Percentiles rank a stretch among this genome's conserved stretches.
These are phyloP conservation scores for Apodemia duryi DNA, from an alignment of 2,888 invertebrate genomes.

Conservation along the genomic window DNA sequence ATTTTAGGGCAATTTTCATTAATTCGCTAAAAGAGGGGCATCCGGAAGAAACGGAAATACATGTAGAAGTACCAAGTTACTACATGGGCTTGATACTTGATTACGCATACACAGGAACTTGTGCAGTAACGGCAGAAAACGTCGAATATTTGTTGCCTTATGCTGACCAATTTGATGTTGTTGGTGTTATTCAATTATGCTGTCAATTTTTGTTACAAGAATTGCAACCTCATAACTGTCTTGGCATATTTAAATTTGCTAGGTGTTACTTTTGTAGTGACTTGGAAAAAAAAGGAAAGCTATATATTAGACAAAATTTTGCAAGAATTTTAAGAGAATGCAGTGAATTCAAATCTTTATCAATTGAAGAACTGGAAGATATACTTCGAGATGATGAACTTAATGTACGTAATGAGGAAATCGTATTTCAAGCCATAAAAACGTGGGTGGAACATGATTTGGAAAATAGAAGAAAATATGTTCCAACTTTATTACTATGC, in stretches of 20 bases:
- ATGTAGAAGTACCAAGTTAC: constrained; percentile 78
- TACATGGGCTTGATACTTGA: constrained; percentile 84
- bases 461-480: constrained; percentile 69
- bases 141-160: constrained; percentile 84
- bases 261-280: constrained; percentile 84
- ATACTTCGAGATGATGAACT: constrained; percentile 85
- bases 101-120: constrained; percentile 86
- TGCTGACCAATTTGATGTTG: constrained; percentile 86
- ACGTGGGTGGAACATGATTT: constrained; percentile 84
- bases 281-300: constrained; percentile 80
- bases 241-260: constrained; percentile 85
- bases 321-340: constrained; percentile 81
- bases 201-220: constrained; percentile 83
- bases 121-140: constrained; percentile 81
- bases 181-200: constrained; percentile 85
- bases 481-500: constrained; percentile 81
- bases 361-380: constrained; percentile 80
- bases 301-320: constrained; percentile 80
- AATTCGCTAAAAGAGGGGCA: constrained; percentile 82
- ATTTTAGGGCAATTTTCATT: constrained; percentile 85
- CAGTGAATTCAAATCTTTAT: constrained; percentile 81
- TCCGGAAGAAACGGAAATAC: constrained; percentile 80
- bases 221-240: constrained; percentile 83
- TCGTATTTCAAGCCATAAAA: constrained; percentile 85
- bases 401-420: constrained; percentile 85